Base-by-base conservation (phyloP, 2,113 vertebrate species). In the Petaurus breviceps region DNA sequence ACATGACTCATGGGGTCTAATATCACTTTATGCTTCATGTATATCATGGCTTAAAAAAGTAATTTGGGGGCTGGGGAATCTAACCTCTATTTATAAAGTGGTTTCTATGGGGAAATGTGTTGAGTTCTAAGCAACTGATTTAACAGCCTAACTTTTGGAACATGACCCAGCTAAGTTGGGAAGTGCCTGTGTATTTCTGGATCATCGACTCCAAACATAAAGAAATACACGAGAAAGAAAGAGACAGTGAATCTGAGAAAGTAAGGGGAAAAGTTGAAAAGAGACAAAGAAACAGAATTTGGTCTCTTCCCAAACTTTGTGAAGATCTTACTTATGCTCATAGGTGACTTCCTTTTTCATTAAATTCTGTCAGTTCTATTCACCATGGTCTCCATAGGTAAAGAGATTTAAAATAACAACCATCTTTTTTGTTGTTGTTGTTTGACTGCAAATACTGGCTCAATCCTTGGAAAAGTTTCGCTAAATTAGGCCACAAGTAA, bases 401-500 rank as follows among this genome's bases (percentile, higher is more conserved):
- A 98, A 94, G 93, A 46, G 95, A 94, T 84, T 95, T 28, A 95
- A 84, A 94, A 94, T 52, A 22, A 6, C 31, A 93, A 19, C n/a
- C 92, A 47, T 77, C 51, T 16, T 94, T 95, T 95, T 93, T 95
- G 93, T 95, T 92, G 95, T 90, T 96, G 51, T 95, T 12, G 93
- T 68, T 93, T 84, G 19, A 84, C 90, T 92, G 0, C 19, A 61
- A 91, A n/a, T 96, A 91, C 89, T 94, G 97, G 55, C 93, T 97
- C 95, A 90, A 77, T 43, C 94, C 96, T 94, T 98, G 96, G 84
- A 96, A 95, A 23, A 90, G 49, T 94, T 97, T 97, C 97, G 97
- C 96, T 96, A 98, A 98, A 97, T 98, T 95, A 97, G 93, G 68
- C 51, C 51, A 95, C 0, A 61, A 95, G 93, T 94, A 95, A 98